Percentiles rank a stretch among this genome's conserved stretches.
phyloP scores from a whole-genome alignment of 1,140 invertebrate species.

The Drosophila ananassae region DNA sequence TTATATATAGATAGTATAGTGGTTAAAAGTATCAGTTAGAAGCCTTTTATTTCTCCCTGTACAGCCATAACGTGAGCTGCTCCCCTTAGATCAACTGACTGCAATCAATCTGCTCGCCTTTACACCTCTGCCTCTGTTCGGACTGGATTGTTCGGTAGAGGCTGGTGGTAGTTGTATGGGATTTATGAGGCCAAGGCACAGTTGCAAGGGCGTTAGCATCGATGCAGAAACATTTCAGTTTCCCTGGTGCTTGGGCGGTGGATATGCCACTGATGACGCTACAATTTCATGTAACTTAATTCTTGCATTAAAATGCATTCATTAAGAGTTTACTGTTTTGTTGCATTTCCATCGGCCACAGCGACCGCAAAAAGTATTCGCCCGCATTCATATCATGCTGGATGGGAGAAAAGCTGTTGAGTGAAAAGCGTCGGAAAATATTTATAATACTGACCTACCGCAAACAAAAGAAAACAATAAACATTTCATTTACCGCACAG shows the following conservation, averaged over 20 bases:
- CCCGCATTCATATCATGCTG: background rate
- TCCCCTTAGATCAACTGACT: conserved; percentile 58
- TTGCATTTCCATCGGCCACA: conserved; percentile 34
- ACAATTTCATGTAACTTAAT: conserved; percentile 79
- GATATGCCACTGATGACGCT: conserved; percentile 25
- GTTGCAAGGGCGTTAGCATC: conserved; percentile 75
- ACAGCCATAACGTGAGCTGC: conserved; percentile 14
- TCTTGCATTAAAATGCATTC: conserved; percentile 80
- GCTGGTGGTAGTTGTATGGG: conserved; percentile 1
- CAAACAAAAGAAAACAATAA: conserved; percentile 44
- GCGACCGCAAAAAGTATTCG: conserved; percentile 44
- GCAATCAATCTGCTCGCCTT: conserved; percentile 72
- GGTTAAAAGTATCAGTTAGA: no score
- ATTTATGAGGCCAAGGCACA: conserved; percentile 77
- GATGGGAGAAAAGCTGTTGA: background rate
- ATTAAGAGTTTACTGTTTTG: conserved; percentile 60
- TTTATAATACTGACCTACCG: conserved; percentile 64
- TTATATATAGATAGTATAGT: no score
- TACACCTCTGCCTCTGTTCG: conserved; percentile 56
- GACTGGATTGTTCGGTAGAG: conserved; percentile 11
- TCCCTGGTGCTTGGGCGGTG: conserved; percentile 50
- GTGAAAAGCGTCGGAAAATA: conserved; percentile 46
- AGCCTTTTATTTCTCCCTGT: background rate
- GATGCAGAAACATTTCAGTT: conserved; percentile 66
- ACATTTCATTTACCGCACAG: conserved; percentile 13